Conservation (phyloP, 2,888 invertebrate species). For the Brassicogethes aeneus region DNA sequence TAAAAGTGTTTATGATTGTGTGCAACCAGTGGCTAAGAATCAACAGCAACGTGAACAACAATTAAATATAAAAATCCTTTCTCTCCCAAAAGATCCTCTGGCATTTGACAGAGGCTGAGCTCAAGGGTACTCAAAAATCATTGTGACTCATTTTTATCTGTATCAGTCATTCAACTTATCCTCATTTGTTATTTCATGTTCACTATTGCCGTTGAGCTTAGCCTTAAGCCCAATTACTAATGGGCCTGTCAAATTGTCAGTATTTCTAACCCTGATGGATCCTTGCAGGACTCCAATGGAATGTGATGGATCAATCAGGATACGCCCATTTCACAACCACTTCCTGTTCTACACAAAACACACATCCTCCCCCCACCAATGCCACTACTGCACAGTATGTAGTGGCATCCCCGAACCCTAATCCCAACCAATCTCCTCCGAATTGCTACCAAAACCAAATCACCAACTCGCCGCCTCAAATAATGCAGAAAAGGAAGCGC, state of each 20-base stretch:
- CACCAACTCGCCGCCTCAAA: conserved; percentile 39
- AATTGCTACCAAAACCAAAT: conserved; percentile 24
- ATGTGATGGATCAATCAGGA: conserved; percentile 71
- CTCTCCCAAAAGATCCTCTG: conserved; percentile 10
- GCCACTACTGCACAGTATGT: conserved; percentile 27
- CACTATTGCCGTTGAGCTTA: conserved; percentile 39
- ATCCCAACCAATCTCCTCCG: conserved; percentile 23
- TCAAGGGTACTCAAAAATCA: conserved; percentile 25
- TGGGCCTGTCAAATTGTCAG: conserved; percentile 4
- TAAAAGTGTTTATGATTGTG: neutral
- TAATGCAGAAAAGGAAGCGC: conserved; percentile 56
- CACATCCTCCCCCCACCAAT: conserved; percentile 36
- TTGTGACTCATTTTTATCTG: conserved; percentile 3
- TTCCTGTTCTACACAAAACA: conserved; percentile 39
- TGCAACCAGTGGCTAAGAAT: conserved; percentile 29
- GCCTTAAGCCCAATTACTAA: conserved; percentile 30
- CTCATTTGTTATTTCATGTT: conserved; percentile 23
- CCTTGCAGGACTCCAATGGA: conserved; percentile 69
- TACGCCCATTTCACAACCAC: conserved; percentile 52
- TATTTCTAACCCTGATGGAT: conserved; percentile 10
- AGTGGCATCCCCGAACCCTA: conserved; percentile 25
- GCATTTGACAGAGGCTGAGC: conserved; percentile 35
- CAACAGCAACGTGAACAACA: conserved; percentile 33
- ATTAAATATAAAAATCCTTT: conserved; percentile 7
- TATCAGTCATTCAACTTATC: neutral